Evolutionary conservation across 2,888 invertebrate genomes (phyloP), one percentile per base, ranked within the genome.

Genomic region (Chrysotoxum bicinctum): DNA sequence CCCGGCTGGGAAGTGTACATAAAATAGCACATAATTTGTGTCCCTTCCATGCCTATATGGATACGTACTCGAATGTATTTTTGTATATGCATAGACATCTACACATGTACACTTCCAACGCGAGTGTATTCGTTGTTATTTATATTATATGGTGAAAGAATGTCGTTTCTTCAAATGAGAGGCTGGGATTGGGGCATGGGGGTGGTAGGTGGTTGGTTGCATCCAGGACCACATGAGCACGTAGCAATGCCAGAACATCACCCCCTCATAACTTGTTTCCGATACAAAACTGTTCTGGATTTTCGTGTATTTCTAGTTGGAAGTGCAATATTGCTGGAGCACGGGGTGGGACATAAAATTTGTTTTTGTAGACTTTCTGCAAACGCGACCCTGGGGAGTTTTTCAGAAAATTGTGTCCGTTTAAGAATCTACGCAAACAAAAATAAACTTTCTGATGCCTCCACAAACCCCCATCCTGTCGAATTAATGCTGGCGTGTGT

Each of bases 401-500:
- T n/a, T 73, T 73, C 62, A 52, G 19, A 73, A 77, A 77, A 81
- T 73, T 73, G 76, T 74, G 81, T 73, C 81, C 85, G 80, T 77
- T 80, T 69, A 77, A 72, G 80, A 73, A 85, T 77, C 76, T 73
- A 80, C 54, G 73, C 80, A 80, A 80, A 76, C 76, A 76, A 80
- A 76, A 85, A 76, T 69, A 76, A 60, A 68, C 23, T 37, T 37
- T 4, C 26, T 26, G n/a, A 21, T 32, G 32, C 14, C n/a, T 23
- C 37, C 14, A 3, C 10, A 5, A 16, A 16, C 21, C 19, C 1
- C 32, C 48, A 16, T 19, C 12, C 14, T 16, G 4, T 5, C 16
- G 16, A 40, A 23, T 37, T 37, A n/a, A 60, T 35, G 35, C 32
- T 45, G 23, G 45, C 12, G 30, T 60, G 54, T 40, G 75, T 32